Percentiles rank a stretch among this genome's conserved stretches.
Evolutionary conservation across 2,113 vertebrate species (phyloP).

Genomic region (Otus sunia): DNA sequence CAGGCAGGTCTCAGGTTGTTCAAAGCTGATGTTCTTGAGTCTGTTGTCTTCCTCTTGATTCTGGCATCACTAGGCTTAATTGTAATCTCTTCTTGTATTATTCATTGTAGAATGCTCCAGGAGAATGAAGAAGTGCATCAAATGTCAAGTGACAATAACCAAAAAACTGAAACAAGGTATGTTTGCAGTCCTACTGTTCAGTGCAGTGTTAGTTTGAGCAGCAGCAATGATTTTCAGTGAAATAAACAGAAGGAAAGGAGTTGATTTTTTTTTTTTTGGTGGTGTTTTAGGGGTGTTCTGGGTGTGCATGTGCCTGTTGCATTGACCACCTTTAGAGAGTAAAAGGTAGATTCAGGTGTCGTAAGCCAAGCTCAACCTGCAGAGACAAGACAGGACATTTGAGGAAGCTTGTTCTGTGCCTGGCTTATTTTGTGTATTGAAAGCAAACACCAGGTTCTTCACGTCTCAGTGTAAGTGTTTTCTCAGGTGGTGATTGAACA

Average conservation of each 20-base stretch:
- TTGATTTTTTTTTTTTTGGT: not conserved
- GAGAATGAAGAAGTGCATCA: slow-evolving; percentile 99
- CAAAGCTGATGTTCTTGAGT: not conserved
- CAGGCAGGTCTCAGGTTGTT: not conserved
- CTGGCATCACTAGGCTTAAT: not conserved
- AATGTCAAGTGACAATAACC: slow-evolving; percentile 93
- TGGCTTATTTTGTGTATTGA: not conserved
- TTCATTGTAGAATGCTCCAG: slow-evolving; percentile 86
- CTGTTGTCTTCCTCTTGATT: not conserved
- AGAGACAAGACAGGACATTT: not conserved
- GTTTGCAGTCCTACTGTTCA: not conserved
- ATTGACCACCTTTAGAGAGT: not conserved
- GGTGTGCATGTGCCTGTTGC: not conserved
- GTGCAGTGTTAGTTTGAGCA: not conserved
- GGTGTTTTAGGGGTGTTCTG: not conserved
- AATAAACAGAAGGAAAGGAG: not conserved
- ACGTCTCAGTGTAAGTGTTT: not conserved
- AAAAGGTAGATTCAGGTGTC: not conserved
- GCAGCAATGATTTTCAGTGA: not conserved
- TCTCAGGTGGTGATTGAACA: not conserved
- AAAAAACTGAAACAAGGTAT: slow-evolving; percentile 95
- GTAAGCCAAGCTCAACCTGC: not conserved
- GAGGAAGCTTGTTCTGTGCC: not conserved
- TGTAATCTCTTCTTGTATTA: not conserved
- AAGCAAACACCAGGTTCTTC: not conserved